A percentile compares a stretch with the other conserved stretches of the same genome.
Evolutionary conservation across 2,888 invertebrate species (phyloP).

Genomic region (Clunio marinus): DNA sequence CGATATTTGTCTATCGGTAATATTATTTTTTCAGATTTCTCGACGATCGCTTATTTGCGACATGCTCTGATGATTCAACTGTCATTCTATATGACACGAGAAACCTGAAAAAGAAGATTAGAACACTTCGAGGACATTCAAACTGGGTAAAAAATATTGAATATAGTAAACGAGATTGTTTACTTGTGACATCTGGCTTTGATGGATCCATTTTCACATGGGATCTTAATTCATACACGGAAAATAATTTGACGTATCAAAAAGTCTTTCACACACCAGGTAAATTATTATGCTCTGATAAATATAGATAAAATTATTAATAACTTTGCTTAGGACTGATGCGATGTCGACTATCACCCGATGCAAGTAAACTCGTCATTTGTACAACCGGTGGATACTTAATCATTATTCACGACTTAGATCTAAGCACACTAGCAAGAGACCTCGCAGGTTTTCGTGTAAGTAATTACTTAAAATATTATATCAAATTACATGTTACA

Average conservation of each 20-base stretch:
- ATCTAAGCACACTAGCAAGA: constrained; percentile 69
- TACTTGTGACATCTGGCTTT: constrained; percentile 85
- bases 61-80: constrained; percentile 90
- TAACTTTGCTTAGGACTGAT: constrained; percentile 58
- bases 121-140: constrained; percentile 77
- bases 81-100: constrained; percentile 92
- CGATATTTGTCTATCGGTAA: too few relatives aligned
- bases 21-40: too few relatives aligned
- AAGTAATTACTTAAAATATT: too few relatives aligned
- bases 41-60: constrained; percentile 81
- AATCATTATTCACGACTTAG: constrained; percentile 83
- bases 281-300: too few relatives aligned
- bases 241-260: constrained; percentile 70
- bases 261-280: constrained; percentile 81
- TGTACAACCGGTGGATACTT: constrained; percentile 87
- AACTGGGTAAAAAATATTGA: constrained; percentile 98
- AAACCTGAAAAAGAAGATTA: constrained; percentile 70
- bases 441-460: constrained; percentile 84
- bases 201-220: constrained; percentile 92
- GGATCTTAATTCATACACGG: constrained; percentile 85
- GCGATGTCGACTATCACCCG: constrained; percentile 82
- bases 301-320: too few relatives aligned
- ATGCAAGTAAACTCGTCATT: constrained; percentile 81
- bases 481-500: too few relatives aligned
- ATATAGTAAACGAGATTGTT: constrained; percentile 76